Base-by-base conservation (phyloP, 2,797 vertebrate species). In the Sebastes hubbsi region DNA sequence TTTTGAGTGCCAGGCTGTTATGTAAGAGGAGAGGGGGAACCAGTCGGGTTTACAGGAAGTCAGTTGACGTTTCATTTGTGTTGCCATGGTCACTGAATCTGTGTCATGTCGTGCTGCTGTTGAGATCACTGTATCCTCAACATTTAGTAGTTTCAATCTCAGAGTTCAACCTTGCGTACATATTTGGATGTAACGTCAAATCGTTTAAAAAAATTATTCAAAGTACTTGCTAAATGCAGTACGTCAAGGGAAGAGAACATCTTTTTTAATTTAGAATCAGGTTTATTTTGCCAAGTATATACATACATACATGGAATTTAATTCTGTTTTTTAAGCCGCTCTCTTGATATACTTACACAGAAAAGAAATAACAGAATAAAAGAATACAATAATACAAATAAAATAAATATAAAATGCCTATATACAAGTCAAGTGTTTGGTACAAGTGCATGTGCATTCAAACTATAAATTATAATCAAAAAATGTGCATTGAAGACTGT, bases 41-140 rank as follows among this genome's bases (percentile, higher is more conserved):
- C 36, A 4, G 75, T 27, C 16, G 2, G 58, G 34, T 69, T 91
- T 78, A 81, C 78, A 54, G 81, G 86, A 88, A 84, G 68, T 38
- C 60, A 49, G 38, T 8, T 56, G 79, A 61, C 75, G 20, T 61
- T 75, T 70, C 52, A 58, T 54, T 59, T 65, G 38, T 18, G 77
- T 82, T 80, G 58, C 42, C 61, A 59, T 80, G 62, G 80, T 64
- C 11, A 73, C 70, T 13, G 46, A 24, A n/a, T 56, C 24, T 60
- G 30, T 72, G 58, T 70, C 58, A 20, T 62, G 76, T 46, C 62
- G 12, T 62, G 52, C 12, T 66, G 54, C 32, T 65, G 54, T 10
- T 14, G 27, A 61, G 24, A 22, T 72, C 46, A 42, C 52, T 4
- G 36, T 12, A 8, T 38, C 18, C 55, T 75, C 25, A 56, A 16